These are phyloP conservation scores for Dipodomys merriami DNA, from an alignment of 2,113 vertebrate genomes.

Conservation along the genomic window DNA sequence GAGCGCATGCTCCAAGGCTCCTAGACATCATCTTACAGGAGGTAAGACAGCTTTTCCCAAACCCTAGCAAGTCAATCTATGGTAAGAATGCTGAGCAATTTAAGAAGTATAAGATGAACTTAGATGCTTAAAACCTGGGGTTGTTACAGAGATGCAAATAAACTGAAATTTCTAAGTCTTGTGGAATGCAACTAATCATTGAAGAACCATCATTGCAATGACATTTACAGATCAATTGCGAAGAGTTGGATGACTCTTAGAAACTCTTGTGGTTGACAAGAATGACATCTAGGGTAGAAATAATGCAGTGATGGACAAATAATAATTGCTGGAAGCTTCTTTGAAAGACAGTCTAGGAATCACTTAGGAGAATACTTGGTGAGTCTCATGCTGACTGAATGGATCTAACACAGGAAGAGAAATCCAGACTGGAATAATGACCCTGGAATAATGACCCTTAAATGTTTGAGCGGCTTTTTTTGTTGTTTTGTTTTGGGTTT, in stretches of 20 bases:
- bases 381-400: neutral
- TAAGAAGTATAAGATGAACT: neutral
- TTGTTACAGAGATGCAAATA: neutral
- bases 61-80: neutral
- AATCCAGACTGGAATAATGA: neutral
- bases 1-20: neutral
- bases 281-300: neutral
- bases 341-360: conserved; percentile 10
- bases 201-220: neutral
- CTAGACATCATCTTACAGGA: neutral
- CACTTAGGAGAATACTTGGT: neutral
- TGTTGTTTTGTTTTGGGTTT: too few relatives aligned
- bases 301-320: conserved; percentile 7
- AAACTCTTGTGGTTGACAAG: neutral
- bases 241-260: neutral
- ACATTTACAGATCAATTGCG: conserved; percentile 18
- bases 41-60: conserved; percentile 3
- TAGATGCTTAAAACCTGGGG: neutral
- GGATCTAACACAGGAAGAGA: neutral
- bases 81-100: neutral
- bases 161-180: neutral
- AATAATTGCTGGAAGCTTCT: neutral
- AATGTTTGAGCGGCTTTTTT: neutral
- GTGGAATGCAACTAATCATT: neutral
- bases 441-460: neutral